Base-by-base conservation (phyloP, 2,113 vertebrate genomes). In the Zeus faber region DNA sequence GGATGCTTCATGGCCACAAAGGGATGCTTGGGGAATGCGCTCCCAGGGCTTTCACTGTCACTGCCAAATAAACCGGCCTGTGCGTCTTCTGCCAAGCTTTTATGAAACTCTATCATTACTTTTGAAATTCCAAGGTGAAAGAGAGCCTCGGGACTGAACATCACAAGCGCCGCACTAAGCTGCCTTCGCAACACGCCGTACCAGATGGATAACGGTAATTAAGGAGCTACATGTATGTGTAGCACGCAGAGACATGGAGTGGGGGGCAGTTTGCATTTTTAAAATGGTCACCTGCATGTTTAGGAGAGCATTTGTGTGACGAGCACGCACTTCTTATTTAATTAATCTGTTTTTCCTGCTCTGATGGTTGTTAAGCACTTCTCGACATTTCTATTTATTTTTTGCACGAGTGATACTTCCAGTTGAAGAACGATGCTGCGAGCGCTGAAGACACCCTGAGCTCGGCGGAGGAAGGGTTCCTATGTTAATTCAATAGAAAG, bases 401-500 rank as follows among this genome's bases (percentile, higher is more conserved):
- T 78, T 76, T 56, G 47, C 61, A 33, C 85, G 81, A 88, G 62
- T 72, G 71, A 88, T 81, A 49, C 54, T 23, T 45, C 43, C 55
- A 78, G 64, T 66, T 46, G 70, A 59, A 20, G 23, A 24, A 39
- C 27, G 54, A 48, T 10, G 18, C 58, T 65, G 65, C 46, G 54
- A 68, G 52, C 46, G 54, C 23, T 72, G 67, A 73, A 65, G 70
- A 69, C 67, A 71, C 58, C 51, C 57, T 53, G 52, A 65, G 73
- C 64, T 68, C 74, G 31, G 65, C 62, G 58, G 49, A 73, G 70
- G 69, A 74, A 55, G 39, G 62, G 61, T 69, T 72, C 72, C 80
- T 73, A 58, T 0, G 40, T 48, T 88, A 82, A 86, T 83, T 77
- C 61, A 85, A 83, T 84, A 64, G 54, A 70, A n/a, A 76, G 54